phyloP scores from a whole-genome alignment of 1,140 invertebrate genomes.

The Drosophila cardini region DNA sequence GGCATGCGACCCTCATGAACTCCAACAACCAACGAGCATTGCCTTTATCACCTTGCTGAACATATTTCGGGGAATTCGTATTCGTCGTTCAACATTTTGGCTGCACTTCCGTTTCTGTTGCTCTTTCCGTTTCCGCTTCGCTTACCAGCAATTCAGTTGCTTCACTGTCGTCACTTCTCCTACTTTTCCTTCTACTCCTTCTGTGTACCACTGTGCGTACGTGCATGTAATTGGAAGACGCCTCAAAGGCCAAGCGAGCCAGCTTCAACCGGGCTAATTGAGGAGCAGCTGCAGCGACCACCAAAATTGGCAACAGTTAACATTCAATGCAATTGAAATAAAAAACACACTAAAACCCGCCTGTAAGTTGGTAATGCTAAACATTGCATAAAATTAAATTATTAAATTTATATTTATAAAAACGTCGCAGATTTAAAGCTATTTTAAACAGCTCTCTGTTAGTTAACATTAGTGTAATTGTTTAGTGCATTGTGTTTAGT shows the following conservation, averaged over 20 bases:
- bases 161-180: conserved; percentile 12
- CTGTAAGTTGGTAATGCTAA: conserved; percentile 64
- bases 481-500: neutral
- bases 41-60: conserved; percentile 12
- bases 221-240: conserved; percentile 29
- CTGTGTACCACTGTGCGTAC: conserved; percentile 23
- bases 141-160: conserved; percentile 29
- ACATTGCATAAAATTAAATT: conserved; percentile 3
- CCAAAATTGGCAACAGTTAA: conserved; percentile 15
- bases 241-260: conserved; percentile 20
- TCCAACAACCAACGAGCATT: conserved; percentile 24
- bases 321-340: conserved; percentile 17
- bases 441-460: neutral
- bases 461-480: neutral
- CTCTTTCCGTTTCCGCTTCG: conserved; percentile 54
- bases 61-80: conserved; percentile 29
- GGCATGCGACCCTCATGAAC: conserved; percentile 83
- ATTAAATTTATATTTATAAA: conserved; percentile 8
- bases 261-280: conserved; percentile 2
- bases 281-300: conserved; percentile 13
- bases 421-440: neutral
- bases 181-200: neutral
- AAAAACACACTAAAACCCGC: conserved; percentile 20
- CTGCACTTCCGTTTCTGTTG: conserved; percentile 59
- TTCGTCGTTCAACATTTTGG: conserved; percentile 38